Percentiles rank a stretch among this genome's conserved stretches.
These are phyloP conservation scores for Esox lucius DNA, from an alignment of 2,797 vertebrate species.

Conservation along the genomic window DNA sequence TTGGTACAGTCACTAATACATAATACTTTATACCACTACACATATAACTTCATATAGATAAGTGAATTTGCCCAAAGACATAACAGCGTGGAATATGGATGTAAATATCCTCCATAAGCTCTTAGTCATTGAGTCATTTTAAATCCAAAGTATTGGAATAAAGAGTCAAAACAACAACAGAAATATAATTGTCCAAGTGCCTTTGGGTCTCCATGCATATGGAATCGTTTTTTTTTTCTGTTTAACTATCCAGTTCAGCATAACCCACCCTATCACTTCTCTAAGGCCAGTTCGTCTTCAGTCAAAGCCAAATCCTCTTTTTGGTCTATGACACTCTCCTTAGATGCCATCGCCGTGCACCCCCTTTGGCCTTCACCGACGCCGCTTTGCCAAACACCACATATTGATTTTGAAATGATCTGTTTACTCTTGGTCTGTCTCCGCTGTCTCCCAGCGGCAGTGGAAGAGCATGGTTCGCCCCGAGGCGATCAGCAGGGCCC, in stretches of 20 bases:
- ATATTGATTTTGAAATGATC: slow-evolving; percentile 78
- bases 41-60: no score
- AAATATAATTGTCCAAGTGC: no score
- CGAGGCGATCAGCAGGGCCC: slow-evolving; percentile 84
- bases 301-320: slow-evolving; percentile 7
- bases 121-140: no score
- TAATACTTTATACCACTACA: no score
- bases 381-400: slow-evolving; percentile 49
- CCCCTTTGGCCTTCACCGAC: slow-evolving; percentile 60
- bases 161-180: no score
- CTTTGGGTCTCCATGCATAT: no score
- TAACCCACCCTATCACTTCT: neutral
- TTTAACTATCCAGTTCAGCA: slow-evolving; percentile 18
- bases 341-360: slow-evolving; percentile 22
- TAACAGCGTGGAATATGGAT: no score
- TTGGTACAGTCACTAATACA: no score
- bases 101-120: no score
- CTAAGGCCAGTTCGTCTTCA: slow-evolving; percentile 1
- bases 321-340: slow-evolving; percentile 43
- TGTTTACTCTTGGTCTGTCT: slow-evolving; percentile 73
- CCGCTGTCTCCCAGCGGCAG: slow-evolving; percentile 65
- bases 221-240: slow-evolving; percentile 8
- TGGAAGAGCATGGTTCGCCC: slow-evolving; percentile 75
- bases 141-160: no score
- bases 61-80: no score